Percentiles rank a stretch among this genome's conserved stretches.
These are phyloP conservation scores for Rhinatrema bivittatum DNA, from an alignment of 2,797 vertebrate genomes.

Conservation along the genomic window DNA sequence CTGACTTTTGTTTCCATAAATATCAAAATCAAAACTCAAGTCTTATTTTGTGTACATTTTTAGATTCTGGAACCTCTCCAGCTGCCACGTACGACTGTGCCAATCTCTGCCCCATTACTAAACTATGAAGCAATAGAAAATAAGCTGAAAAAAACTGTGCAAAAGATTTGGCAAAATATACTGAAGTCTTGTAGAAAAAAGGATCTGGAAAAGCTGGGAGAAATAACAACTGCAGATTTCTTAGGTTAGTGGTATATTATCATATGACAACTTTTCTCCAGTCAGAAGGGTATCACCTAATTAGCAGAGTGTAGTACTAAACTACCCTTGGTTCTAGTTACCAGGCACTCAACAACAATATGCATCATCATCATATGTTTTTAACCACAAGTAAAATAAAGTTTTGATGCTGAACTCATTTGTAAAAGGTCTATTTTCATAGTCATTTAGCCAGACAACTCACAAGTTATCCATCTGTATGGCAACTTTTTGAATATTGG, in stretches of 20 bases:
- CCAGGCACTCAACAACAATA: too few relatives aligned
- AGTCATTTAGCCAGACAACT: too few relatives aligned
- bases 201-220: slow-evolving; percentile 37
- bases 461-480: too few relatives aligned
- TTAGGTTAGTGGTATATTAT: slow-evolving; percentile 41
- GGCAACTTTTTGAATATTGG: too few relatives aligned
- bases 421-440: too few relatives aligned
- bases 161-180: slow-evolving; percentile 54
- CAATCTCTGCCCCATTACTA: slow-evolving; percentile 12
- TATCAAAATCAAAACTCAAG: not conserved
- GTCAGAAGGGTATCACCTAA: too few relatives aligned
- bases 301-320: too few relatives aligned
- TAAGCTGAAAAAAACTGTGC: slow-evolving; percentile 40
- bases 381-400: too few relatives aligned
- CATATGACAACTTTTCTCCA: fast-evolving
- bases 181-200: slow-evolving; percentile 48
- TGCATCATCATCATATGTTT: too few relatives aligned
- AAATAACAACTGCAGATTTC: slow-evolving; percentile 36
- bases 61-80: slow-evolving; percentile 1
- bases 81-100: slow-evolving; percentile 11
- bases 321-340: too few relatives aligned
- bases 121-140: slow-evolving; percentile 46
- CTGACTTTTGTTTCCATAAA: not conserved
- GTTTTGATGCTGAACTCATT: too few relatives aligned
- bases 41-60: slow-evolving; percentile 1